Conservation (phyloP, 2,888 invertebrate genomes). For the Sphinx pinastri region DNA sequence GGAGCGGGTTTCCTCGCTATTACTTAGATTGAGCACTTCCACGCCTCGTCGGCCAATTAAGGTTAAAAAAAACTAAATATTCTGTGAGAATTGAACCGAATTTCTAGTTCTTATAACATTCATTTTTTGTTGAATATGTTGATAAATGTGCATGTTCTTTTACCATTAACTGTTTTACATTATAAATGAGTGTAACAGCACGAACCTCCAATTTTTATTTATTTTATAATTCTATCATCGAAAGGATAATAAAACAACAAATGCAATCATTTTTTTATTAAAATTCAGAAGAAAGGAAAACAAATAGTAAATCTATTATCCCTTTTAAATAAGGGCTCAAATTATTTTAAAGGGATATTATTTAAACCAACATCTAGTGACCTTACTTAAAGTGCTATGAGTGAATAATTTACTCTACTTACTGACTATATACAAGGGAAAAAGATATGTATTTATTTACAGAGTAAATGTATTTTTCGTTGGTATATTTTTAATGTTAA, state of each 20-base stretch:
- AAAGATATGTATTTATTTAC: slow-evolving; percentile 65
- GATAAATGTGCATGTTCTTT: too few relatives aligned
- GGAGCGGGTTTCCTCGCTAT: too few relatives aligned
- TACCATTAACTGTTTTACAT: too few relatives aligned
- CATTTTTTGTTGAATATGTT: too few relatives aligned
- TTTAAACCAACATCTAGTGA: slow-evolving; percentile 43
- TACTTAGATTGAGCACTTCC: too few relatives aligned
- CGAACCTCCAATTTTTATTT: too few relatives aligned
- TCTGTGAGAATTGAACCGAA: too few relatives aligned
- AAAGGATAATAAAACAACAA: slow-evolving; percentile 35
- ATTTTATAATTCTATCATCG: not conserved
- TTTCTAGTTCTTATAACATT: too few relatives aligned
- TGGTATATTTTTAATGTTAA: slow-evolving; percentile 56
- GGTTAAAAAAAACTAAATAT: too few relatives aligned
- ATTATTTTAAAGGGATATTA: slow-evolving; percentile 81
- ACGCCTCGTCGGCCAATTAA: too few relatives aligned
- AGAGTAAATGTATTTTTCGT: slow-evolving; percentile 46
- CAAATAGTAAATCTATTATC: slow-evolving; percentile 64
- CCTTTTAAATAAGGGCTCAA: slow-evolving; percentile 83
- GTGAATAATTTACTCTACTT: slow-evolving; percentile 35
- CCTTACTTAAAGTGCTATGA: slow-evolving; percentile 40
- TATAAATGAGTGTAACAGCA: too few relatives aligned
- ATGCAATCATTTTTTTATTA: slow-evolving; percentile 54
- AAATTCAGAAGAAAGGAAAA: slow-evolving; percentile 49
- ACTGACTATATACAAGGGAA: slow-evolving; percentile 59